Base-by-base conservation (phyloP, 2,797 vertebrate genomes). In the Meriones psammophilus region DNA sequence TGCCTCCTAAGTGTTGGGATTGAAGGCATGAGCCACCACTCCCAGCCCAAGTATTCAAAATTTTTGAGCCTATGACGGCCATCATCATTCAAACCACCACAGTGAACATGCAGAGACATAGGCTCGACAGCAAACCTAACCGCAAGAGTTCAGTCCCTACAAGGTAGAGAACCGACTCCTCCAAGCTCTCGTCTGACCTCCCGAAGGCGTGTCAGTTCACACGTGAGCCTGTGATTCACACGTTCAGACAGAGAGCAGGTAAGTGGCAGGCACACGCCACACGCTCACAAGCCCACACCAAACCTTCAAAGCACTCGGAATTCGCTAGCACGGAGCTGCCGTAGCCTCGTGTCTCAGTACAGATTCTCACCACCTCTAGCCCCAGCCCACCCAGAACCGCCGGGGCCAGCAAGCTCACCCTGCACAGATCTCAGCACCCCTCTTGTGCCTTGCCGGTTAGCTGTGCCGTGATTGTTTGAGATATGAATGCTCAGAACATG, bases 261-360 rank as follows among this genome's bases (percentile, higher is more conserved):
- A 26, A 8, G 33, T 8, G 20, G 6, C 3, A 8, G 9, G 3
- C 39, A 33, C 6, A 6, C 9, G 78, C 4, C 14, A 22, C 8
- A 6, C 17, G 33, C 50, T 60, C 50, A 20, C 18, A 89, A 28
- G 54, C 62, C 80, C 30, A 30, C 54, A 39, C 46, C 17, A 33
- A 88, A n/a, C 77, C n/a, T 36, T n/a, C 94, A 79, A 93, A 17
- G 69, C 74, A 22, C 76, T 92, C 56, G 84, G 68, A 90, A 78
- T 62, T 68, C 60, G 33, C 83, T 3, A 79, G 30, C 62, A 95
- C 13, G 7, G 46, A 46, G 24, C 8, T 17, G 30, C 80, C 33
- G 1, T 1, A 78, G 69, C 30, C 26, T 42, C 71, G 30, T 3
- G 13, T 36, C 58, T 81, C 56, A 9, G n/a, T 87, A 28, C 68